Evolutionary conservation across 2,113 vertebrate genomes (phyloP).

Genomic region (Aldabrachelys gigantea): DNA sequence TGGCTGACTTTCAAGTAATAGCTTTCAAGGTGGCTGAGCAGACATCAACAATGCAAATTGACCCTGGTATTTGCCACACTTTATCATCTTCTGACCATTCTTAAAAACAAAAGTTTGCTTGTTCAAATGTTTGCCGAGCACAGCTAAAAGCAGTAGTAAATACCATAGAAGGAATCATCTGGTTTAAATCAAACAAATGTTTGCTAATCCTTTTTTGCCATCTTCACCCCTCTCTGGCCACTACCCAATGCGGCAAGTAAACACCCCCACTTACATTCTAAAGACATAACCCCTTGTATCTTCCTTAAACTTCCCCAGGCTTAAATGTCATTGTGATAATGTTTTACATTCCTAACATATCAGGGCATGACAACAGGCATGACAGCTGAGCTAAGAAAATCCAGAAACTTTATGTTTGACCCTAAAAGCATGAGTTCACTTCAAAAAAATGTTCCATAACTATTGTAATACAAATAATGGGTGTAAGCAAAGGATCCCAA

Average conservation of each 20-base stretch:
- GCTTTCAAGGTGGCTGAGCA: not conserved
- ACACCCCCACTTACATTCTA: fast-evolving
- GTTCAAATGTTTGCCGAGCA: not conserved
- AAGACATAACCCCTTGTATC: not conserved
- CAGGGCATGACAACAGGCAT: not conserved
- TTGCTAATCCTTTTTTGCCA: not conserved
- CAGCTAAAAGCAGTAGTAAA: not conserved
- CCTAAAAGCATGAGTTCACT: not conserved
- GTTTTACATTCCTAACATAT: not conserved
- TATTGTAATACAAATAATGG: not conserved
- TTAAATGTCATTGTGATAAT: not conserved
- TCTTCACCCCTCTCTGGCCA: not conserved
- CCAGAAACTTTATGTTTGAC: not conserved
- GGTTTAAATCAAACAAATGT: not conserved
- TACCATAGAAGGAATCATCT: not conserved
- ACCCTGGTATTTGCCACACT: not conserved
- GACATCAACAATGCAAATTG: not conserved
- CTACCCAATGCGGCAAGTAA: not conserved
- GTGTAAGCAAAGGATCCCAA: not conserved
- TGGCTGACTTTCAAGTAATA: not conserved
- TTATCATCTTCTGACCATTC: not conserved
- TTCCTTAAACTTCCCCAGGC: not conserved
- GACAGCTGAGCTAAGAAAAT: conserved; percentile 16
- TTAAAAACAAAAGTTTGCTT: not conserved
- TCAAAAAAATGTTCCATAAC: not conserved